Conservation (phyloP, 2,113 vertebrate species). For the Gavia stellata region DNA sequence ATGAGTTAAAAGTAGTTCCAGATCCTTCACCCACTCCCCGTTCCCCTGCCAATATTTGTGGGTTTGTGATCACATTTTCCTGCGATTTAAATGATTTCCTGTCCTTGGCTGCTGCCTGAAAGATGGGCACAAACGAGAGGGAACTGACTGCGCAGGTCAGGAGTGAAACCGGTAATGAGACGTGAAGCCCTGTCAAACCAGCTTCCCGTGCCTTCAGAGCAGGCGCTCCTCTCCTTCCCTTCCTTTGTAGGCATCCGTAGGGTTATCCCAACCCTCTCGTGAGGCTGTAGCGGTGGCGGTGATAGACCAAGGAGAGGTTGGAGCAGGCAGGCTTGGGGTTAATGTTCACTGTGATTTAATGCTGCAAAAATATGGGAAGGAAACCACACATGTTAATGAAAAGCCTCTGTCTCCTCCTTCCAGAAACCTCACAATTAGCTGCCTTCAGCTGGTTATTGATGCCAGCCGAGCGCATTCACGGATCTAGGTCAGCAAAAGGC, state of each 20-base stretch:
- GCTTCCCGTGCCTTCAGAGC: background rate
- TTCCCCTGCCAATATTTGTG: slow-evolving; percentile 6
- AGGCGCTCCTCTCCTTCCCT: background rate
- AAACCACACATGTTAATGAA: slow-evolving; percentile 40
- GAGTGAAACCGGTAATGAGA: background rate
- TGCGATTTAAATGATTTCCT: slow-evolving; percentile 40
- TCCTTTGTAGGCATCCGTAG: background rate
- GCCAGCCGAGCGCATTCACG: background rate
- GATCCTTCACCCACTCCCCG: background rate
- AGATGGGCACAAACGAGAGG: background rate
- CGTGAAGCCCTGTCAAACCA: background rate
- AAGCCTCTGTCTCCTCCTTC: slow-evolving; percentile 16
- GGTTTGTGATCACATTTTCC: slow-evolving; percentile 25
- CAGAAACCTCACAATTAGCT: slow-evolving; percentile 52
- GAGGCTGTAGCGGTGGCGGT: rapidly evolving
- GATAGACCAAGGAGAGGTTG: background rate
- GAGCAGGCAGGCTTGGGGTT: background rate
- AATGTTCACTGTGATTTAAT: background rate
- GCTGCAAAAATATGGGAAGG: slow-evolving; percentile 34
- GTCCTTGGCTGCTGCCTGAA: background rate
- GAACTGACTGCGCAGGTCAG: background rate
- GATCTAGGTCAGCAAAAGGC: slow-evolving; percentile 33
- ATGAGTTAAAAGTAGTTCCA: background rate
- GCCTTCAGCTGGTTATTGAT: slow-evolving; percentile 34
- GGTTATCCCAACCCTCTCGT: background rate